Base-by-base conservation (phyloP, 2,113 vertebrate genomes). In the Solea solea region DNA sequence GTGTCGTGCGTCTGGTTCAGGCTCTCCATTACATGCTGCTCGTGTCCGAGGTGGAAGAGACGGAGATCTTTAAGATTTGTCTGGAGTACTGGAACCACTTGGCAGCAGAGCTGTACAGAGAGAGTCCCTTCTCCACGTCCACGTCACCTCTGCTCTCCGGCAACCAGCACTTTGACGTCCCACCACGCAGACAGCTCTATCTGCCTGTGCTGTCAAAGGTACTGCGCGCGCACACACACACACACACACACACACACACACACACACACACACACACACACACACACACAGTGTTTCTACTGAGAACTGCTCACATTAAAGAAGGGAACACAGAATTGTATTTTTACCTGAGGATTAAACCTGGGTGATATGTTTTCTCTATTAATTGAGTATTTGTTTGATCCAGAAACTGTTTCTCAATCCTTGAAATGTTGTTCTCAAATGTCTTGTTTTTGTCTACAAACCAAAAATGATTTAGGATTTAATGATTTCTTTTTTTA, bases 71-170 rank as follows among this genome's bases (percentile, higher is more conserved):
- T 85, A 99, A 99, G 92, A 99, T 99, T 61, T 99, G 98, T 77
- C 93, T 99, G 52, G 98, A 99, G 76, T 99, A 99, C 86, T 99
- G 98, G 98, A 99, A 99, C 92, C 97, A 99, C 73, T 89, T 99
- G 86, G 97, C 97, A 48, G 96, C 98, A 67, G 98, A 99, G 86
- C 95, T 99, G 0, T 99, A 99, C 83, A 94, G 97, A 88, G 98
- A 99, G 73, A 98, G 96, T 85, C 98, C 97, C 0, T 99, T 99
- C 89, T 98, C 97, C 60, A 97, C 97, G 2, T 96, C 96, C 12
- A 95, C 97, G 15, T 98, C 98, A 62, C 98, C 98, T 0, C 90
- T 99, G 83, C 94, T 99, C 5, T 98, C 97, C 0, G 96, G 96
- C 76, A 98, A 95, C 88, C 98, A 99, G 41, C 97, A 99, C 91